Evolutionary conservation across 2,113 vertebrate genomes (phyloP), one percentile per base, ranked within the genome.

Genomic region (Spheniscus mendiculus): DNA sequence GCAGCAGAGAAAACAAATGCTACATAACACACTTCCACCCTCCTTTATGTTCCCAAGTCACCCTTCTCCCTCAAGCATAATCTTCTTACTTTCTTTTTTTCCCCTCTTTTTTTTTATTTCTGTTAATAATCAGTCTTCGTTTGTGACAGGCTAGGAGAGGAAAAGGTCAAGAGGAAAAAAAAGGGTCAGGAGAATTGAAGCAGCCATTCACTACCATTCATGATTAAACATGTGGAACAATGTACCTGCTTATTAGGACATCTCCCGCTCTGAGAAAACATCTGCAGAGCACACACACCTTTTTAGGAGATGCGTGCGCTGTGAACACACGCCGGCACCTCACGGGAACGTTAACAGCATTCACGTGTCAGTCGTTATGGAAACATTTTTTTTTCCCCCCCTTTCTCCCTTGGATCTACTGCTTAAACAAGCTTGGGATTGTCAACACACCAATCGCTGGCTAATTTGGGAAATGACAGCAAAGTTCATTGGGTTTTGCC

Each of bases 1-100:
- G 95, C 89, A 97, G 89, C 77, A 91, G 90, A 80, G 65, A 97
- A 98, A 97, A 96, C 92, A 97, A 97, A 96, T 49, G 91, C 95
- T 71, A 84, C 74, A 83, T 44, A 94, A 92, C 79, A 87, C 83
- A 76, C 61, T 96, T 93, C 93, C 65, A 81, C 53, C 76, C 87
- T 74, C 84, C 89, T 93, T 96, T 87, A 82, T 79, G 72, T 94
- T 94, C 83, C 58, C 78, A 65, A 85, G 55, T 82, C 53, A 23
- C 34, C 49, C 40, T 73, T 87, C 74, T 83, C 63, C 71, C 65
- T 70, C 80, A 84, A 90, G 82, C 58, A 45, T 50, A 62, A 89
- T 92, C 73, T 80, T 84, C 55, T 87, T 96, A 47, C 59, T 92
- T 86, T 55, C 30, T 38, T n/a, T 8, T 30, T 52, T 66, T 95